A percentile compares a stretch with the other conserved stretches of the same genome.
These are phyloP conservation scores for Erythrocebus patas DNA, from an alignment of 2,113 vertebrate species.

Conservation along the genomic window DNA sequence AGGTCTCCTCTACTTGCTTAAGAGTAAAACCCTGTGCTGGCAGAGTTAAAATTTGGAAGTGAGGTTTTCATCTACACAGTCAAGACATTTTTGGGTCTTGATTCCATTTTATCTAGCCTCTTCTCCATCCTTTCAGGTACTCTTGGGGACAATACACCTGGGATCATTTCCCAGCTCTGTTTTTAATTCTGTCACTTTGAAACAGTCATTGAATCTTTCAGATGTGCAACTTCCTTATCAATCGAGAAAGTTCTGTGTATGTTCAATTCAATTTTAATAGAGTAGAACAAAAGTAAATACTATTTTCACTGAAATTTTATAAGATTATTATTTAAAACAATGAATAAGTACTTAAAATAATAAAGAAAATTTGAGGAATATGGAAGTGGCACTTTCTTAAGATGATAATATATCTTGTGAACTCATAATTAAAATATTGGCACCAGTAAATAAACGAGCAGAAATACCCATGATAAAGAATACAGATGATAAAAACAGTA, in stretches of 20 bases:
- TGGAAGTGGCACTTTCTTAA: not conserved
- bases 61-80: not conserved
- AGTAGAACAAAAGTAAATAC: not conserved
- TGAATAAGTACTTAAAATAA: not conserved
- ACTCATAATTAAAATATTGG: not conserved
- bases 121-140: not conserved
- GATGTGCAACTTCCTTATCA: not conserved
- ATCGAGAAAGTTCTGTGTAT: not conserved
- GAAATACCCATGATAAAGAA: not conserved
- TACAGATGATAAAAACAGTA: not conserved
- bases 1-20: not conserved
- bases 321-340: not conserved
- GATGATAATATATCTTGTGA: not conserved
- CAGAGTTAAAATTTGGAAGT: not conserved
- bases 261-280: not conserved
- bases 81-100: not conserved
- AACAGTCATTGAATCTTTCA: not conserved
- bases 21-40: not conserved
- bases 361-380: not conserved
- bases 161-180: not conserved
- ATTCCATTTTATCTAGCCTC: not conserved
- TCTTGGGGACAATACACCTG: not conserved
- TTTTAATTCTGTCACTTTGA: not conserved
- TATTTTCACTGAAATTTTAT: not conserved
- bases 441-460: not conserved